Base-by-base conservation (phyloP, 2,888 invertebrate species). In the Gortyna flavago region DNA sequence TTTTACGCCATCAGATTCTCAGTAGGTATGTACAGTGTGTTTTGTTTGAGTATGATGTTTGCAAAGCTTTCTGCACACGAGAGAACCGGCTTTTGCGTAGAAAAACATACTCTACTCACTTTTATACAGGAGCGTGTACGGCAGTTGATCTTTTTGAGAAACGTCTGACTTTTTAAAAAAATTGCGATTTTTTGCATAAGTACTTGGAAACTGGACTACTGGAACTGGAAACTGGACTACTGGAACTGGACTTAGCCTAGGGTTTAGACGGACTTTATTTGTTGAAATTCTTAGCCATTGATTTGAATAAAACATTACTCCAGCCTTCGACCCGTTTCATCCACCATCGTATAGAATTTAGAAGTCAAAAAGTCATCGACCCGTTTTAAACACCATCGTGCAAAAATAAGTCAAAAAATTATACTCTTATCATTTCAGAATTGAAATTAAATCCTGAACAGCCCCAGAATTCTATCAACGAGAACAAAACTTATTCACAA, bases 11-110 rank as follows among this genome's bases (percentile, higher is more conserved):
- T 77, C 82, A 84, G 84, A 86, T 82, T 80, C 77, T 75, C 78
- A 70, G 71, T 84, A 70, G 72, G 69, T 84, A 70, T 74, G 69
- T 76, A 80, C 72, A 87, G 75, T 85, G 73, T 87, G 87, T 86
- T 88, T 86, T 88, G 88, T 88, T 87, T 88, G 83, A 80, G 72
- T 86, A 77, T 76, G 81, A 76, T 87, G 84, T 86, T 87, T 87
- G 88, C 81, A 79, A 84, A 87, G 81, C 86, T 87, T 86, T 86
- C 81, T 75, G 62, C 75, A 64, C 71, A 69, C 21, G 62, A 64
- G 69, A 62, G n/a, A 70, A 75, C 72, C 65, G 69, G 72, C 86
- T 84, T 87, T 86, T 78, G 84, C 72, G 79, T 75, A 76, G 66
- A 85, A 86, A 83, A 87, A 87, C 78, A 87, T 70, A 77, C 81